These are phyloP conservation scores for Knipowitschia caucasica DNA, from an alignment of 2,797 vertebrate genomes.

Conservation along the genomic window DNA sequence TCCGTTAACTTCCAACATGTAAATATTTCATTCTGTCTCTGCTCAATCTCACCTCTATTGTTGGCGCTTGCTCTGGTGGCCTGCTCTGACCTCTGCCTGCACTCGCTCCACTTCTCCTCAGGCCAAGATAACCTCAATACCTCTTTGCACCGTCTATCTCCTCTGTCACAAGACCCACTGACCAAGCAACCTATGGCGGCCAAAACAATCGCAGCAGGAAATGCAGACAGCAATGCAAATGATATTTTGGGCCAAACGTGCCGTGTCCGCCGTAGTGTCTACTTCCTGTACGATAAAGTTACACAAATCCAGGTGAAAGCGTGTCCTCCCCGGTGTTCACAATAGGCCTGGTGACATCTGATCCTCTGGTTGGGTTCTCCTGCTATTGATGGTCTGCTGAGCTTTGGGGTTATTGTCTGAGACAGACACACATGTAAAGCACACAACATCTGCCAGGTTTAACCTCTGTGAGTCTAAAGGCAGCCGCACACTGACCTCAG, in stretches of 20 bases:
- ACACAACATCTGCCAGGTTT: conserved; percentile 71
- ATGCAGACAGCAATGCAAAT: neutral
- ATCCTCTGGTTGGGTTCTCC: conserved; percentile 71
- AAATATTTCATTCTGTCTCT: neutral
- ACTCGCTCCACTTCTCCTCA: conserved; percentile 25
- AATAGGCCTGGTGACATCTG: conserved; percentile 65
- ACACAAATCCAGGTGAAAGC: conserved; percentile 45
- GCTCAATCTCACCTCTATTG: neutral
- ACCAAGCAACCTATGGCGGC: neutral
- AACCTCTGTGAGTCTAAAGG: conserved; percentile 53
- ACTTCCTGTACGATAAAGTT: conserved; percentile 5
- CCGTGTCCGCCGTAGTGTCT: neutral
- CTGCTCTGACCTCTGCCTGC: conserved; percentile 28
- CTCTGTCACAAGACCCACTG: conserved; percentile 12
- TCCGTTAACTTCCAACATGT: neutral
- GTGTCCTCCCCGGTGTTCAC: conserved; percentile 34
- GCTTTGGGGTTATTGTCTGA: conserved; percentile 71
- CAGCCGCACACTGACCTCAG: conserved; percentile 39
- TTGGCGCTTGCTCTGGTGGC: conserved; percentile 8
- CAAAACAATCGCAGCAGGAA: conserved; percentile 3
- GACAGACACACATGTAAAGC: conserved; percentile 41
- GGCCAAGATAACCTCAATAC: conserved; percentile 21
- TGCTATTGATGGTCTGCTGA: conserved; percentile 71
- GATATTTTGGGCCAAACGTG: conserved; percentile 7
- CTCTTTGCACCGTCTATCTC: neutral